Evolutionary conservation across 1,140 invertebrate species (phyloP).

Genomic region (Medauroidea extradentata): DNA sequence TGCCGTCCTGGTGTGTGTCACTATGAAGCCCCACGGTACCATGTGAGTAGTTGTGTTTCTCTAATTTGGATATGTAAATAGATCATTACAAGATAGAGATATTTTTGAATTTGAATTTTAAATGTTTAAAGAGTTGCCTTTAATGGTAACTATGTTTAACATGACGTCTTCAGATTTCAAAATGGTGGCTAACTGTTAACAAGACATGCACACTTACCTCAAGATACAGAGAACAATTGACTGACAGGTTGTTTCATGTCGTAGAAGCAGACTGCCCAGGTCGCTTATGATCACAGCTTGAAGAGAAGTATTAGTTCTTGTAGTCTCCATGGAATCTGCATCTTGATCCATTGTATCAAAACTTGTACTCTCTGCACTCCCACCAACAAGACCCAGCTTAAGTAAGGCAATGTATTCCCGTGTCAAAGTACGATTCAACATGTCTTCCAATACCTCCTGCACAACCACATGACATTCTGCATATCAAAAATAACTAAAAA

Average conservation of each 20-base stretch:
- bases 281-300: slow-evolving; percentile 66
- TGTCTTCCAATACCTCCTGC: slow-evolving; percentile 80
- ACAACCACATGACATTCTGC: too few species aligned
- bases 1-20: too few species aligned
- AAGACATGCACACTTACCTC: slow-evolving; percentile 43
- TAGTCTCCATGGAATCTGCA: not conserved
- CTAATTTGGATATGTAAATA: too few species aligned
- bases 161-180: too few species aligned
- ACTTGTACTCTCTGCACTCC: slow-evolving; percentile 22
- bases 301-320: not conserved
- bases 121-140: too few species aligned
- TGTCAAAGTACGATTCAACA: slow-evolving; percentile 79
- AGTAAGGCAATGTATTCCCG: slow-evolving; percentile 82
- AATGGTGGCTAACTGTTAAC: too few species aligned
- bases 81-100: too few species aligned
- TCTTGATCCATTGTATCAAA: slow-evolving; percentile 21
- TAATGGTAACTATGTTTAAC: too few species aligned
- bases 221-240: slow-evolving; percentile 59
- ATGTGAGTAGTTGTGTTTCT: too few species aligned
- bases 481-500: slow-evolving; percentile 11
- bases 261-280: slow-evolving; percentile 61
- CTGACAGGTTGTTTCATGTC: slow-evolving; percentile 59
- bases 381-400: slow-evolving; percentile 59
- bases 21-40: too few species aligned
- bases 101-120: too few species aligned